Evolutionary conservation across 1,140 invertebrate genomes (phyloP), one percentile per base, ranked within the genome.

Genomic region (Plodia interpunctella): DNA sequence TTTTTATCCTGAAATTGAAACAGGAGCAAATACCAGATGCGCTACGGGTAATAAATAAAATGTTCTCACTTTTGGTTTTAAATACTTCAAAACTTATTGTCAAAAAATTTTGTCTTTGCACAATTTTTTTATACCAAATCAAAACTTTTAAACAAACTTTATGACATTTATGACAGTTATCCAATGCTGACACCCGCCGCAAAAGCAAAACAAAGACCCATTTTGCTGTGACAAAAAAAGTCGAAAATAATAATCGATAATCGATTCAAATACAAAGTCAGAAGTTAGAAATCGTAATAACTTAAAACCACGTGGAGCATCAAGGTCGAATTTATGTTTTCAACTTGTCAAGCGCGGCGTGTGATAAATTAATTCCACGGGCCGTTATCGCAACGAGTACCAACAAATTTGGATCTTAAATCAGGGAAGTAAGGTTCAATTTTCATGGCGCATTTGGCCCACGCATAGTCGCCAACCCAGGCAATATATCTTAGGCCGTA

Each of bases 241-340:
- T 62, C 57, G 55, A 56, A 60, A 19, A 13, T 49, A 19, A 59
- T 60, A 69, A 68, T 67, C 62, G 62, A 68, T 65, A 52, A 66
- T 62, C 51, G 50, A 70, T 63, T 51, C 25, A 21, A 61, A 32
- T 17, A 49, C 50, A 50, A 49, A 44, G 10, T 57, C 30, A 32
- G 71, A 69, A 75, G 57, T 58, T 74, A 70, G 73, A 78, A 83
- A 81, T 69, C 68, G 62, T 69, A 76, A 74, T 65, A 66, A 72
- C 74, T 78, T 74, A 69, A 75, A 81, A 83, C 83, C 85, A 89
- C 85, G 87, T 89, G 87, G 87, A 80, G 80, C 84, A 77, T 74
- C 87, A 89, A 89, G 87, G 87, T 89, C 87, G 87, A 89, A 89
- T 89, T 89, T 89, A 89, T 89, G 87, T 89, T 89, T 89, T 89